Conservation (phyloP, 2,113 vertebrate genomes). For the Pogonocichla stellata region DNA sequence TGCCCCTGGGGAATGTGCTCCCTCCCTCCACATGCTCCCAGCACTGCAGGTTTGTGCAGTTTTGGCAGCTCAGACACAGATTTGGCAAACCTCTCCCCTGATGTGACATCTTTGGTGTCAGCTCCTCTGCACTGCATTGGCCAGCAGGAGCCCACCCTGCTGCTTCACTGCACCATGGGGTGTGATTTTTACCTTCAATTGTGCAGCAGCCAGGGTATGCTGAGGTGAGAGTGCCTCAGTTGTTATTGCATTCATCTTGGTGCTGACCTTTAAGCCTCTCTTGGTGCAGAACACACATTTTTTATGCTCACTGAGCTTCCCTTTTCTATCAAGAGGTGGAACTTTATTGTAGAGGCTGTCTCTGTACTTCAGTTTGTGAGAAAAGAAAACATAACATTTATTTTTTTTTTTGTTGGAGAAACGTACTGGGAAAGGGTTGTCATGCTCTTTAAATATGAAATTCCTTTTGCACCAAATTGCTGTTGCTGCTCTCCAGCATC, state of each 20-base stretch:
- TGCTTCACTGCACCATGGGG: neutral
- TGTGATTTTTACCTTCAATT: neutral
- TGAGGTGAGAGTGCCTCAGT: neutral
- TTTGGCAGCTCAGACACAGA: neutral
- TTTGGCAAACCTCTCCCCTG: neutral
- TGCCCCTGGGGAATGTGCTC: neutral
- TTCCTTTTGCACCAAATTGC: neutral
- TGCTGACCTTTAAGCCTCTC: conserved; percentile 41
- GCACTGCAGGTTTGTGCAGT: neutral
- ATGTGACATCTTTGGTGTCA: neutral
- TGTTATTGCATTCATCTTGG: neutral
- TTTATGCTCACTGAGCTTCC: neutral
- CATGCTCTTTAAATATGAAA: conserved; percentile 5
- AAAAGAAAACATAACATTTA: conserved; percentile 44
- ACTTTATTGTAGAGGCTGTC: neutral
- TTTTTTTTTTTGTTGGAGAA: conserved; percentile 27
- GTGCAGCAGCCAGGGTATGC: neutral
- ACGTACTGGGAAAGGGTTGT: neutral
- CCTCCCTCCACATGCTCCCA: neutral
- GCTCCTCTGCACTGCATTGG: neutral
- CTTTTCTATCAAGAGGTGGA: conserved; percentile 23
- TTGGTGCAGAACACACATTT: neutral
- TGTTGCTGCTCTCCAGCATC: neutral
- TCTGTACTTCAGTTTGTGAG: neutral
- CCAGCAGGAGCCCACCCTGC: neutral